A percentile compares a stretch with the other conserved stretches of the same genome.
These are phyloP conservation scores for Melanogrammus aeglefinus DNA, from an alignment of 2,797 vertebrate species.

Conservation along the genomic window DNA sequence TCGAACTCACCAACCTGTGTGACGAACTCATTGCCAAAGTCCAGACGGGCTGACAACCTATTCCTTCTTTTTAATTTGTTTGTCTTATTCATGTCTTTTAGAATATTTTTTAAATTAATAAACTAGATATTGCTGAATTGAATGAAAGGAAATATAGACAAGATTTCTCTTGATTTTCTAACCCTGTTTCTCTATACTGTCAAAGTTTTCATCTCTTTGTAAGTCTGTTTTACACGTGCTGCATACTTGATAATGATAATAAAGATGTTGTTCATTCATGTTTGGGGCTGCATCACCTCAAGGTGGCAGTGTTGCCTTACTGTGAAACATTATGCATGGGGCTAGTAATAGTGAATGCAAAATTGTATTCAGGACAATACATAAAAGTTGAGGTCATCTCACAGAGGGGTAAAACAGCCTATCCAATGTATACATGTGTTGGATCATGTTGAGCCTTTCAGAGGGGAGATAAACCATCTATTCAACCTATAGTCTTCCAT, in stretches of 20 bases:
- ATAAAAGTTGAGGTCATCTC: not conserved
- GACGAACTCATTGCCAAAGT: constrained; percentile 91
- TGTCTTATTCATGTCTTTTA: constrained; percentile 8
- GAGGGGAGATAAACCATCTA: not conserved
- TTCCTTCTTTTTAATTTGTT: not conserved
- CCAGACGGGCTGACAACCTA: constrained; percentile 60
- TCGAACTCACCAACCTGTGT: constrained; percentile 90
- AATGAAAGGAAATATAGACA: not conserved
- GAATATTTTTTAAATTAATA: constrained; percentile 3
- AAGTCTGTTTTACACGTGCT: constrained; percentile 48
- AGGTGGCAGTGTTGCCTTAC: constrained; percentile 42
- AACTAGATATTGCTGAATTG: too few species aligned
- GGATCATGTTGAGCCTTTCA: not conserved
- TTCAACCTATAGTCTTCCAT: constrained; percentile 13
- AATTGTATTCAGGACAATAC: not conserved
- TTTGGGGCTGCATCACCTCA: constrained; percentile 30
- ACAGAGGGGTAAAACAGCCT: not conserved
- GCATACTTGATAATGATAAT: constrained; percentile 49
- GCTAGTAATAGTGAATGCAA: not conserved
- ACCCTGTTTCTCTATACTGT: not conserved
- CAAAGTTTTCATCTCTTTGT: constrained; percentile 8
- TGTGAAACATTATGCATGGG: not conserved
- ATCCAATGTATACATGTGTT: not conserved
- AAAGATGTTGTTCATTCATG: not conserved
- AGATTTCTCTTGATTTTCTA: not conserved